Conservation (phyloP, 2,888 invertebrate species). For the Campoletis raptor region DNA sequence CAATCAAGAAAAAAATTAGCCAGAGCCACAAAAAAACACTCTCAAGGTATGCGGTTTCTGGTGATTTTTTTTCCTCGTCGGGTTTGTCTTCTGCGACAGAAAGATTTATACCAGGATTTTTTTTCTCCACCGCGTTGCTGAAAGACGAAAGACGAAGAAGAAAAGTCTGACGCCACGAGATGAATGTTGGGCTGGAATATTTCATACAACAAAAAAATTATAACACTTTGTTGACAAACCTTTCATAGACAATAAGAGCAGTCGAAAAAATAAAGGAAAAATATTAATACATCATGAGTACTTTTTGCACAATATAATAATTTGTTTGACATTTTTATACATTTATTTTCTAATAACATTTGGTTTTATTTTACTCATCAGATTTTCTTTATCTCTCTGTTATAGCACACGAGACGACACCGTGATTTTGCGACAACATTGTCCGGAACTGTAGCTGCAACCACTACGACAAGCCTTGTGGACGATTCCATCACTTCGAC, state of each 20-base stretch:
- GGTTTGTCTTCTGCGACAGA: conserved; percentile 44
- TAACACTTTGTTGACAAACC: neutral
- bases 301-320: neutral
- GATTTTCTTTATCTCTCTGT: conserved; percentile 63
- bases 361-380: neutral
- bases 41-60: conserved; percentile 30
- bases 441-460: conserved; percentile 55
- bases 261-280: neutral
- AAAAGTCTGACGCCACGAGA: conserved; percentile 12
- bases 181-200: conserved; percentile 35
- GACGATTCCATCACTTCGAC: conserved; percentile 62
- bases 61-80: neutral
- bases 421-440: conserved; percentile 73
- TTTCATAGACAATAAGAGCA: neutral
- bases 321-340: neutral
- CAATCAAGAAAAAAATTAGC: conserved; percentile 63
- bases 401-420: conserved; percentile 80
- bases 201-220: neutral
- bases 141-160: neutral
- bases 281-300: neutral
- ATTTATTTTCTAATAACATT: neutral
- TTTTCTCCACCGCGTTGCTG: neutral
- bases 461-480: conserved; percentile 52
- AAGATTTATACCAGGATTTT: conserved; percentile 49
- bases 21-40: conserved; percentile 4